phyloP scores from a whole-genome alignment of 2,113 vertebrate genomes.

The Pedetes capensis region DNA sequence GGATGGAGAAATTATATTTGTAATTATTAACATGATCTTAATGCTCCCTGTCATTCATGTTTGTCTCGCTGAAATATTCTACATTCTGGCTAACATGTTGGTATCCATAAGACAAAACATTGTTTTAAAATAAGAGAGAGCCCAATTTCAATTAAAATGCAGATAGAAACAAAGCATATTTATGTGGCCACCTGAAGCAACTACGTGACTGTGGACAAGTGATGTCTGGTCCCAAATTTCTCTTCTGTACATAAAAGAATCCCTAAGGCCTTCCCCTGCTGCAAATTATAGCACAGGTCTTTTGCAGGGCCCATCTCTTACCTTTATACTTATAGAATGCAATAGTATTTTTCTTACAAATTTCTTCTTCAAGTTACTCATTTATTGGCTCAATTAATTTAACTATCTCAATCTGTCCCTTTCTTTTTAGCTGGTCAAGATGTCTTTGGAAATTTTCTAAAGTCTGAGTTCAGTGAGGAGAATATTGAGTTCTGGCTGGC shows the following conservation, averaged over 20 bases:
- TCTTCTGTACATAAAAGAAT: not conserved
- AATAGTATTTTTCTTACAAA: not conserved
- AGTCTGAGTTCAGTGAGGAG: slow-evolving; percentile 94
- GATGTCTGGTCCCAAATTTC: not conserved
- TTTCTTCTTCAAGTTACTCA: not conserved
- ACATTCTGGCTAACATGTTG: not conserved
- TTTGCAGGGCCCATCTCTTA: not conserved
- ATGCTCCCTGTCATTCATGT: not conserved
- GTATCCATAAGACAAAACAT: not conserved
- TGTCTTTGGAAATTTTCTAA: slow-evolving; percentile 89
- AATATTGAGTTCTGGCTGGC: slow-evolving; percentile 96
- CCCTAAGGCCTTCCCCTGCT: not conserved
- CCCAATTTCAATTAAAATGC: not conserved
- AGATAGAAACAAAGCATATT: not conserved
- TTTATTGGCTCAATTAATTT: not conserved
- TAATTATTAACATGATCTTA: not conserved
- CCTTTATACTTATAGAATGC: not conserved
- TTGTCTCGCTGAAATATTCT: not conserved
- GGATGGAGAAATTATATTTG: not conserved
- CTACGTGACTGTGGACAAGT: not conserved
- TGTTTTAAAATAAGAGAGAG: not conserved
- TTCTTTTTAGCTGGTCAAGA: slow-evolving; percentile 85
- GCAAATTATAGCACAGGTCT: not conserved
- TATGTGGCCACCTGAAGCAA: not conserved
- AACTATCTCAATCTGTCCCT: not conserved